Evolutionary conservation across 2,113 vertebrate genomes (phyloP), one percentile per base, ranked within the genome.

Genomic region (Hipposideros armiger): DNA sequence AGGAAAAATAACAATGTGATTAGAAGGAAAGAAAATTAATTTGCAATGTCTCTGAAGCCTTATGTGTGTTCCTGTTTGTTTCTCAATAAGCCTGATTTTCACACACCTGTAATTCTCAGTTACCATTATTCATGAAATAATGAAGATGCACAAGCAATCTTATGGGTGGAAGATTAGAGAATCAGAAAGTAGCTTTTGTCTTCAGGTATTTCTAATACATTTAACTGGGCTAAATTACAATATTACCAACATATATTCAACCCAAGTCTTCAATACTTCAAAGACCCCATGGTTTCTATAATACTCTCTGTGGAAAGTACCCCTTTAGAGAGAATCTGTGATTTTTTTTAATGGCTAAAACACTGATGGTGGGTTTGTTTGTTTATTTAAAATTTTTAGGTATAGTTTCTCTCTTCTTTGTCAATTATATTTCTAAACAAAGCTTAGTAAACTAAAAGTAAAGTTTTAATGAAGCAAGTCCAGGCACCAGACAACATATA

Each of bases 11-110:
- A 4, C 83, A 88, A 66, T 28, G 83, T 42, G 30, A 86, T 81
- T 94, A 92, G 54, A 78, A 85, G 52, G 74, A 87, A 93, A 78
- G 54, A 95, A 95, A 93, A 95, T 83, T 87, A 96, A 94, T 77
- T 92, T 7, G 42, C 19, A 62, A 40, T 17, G 7, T 83, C 26
- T 91, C 32, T 91, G 7, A 58, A 36, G 24, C 62, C n/a, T 84
- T 72, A 84, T 66, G 70, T 45, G 17, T 69, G 28, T 81, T 74
- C 54, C 45, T 91, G 50, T 9, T 77, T 88, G 28, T 40, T 84
- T 84, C 66, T 90, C 15, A 90, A 67, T 74, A 88, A 72, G 24
- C 4, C 13, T 47, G 30, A 60, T 56, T 94, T 88, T 95, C 32
- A 82, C 15, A 45, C 4, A 85, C 1, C 19, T 17, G 56, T 67